Conservation (phyloP, 2,888 invertebrate genomes). For the Polymixis lichenea region DNA sequence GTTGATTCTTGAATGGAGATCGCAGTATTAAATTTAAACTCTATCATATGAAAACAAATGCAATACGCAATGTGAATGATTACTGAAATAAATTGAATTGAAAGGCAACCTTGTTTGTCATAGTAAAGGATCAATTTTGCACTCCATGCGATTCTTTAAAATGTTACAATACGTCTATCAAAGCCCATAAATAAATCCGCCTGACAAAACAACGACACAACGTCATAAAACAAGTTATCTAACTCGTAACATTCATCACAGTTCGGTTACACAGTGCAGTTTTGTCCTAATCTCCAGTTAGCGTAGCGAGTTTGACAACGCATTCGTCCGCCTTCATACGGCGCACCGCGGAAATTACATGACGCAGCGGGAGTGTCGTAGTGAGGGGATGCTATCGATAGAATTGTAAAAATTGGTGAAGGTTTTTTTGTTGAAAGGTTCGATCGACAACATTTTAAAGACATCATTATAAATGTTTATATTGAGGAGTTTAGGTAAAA, state of each 20-base stretch:
- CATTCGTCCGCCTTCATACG: slow-evolving; percentile 73
- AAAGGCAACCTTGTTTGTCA: not conserved
- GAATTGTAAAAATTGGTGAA: not conserved
- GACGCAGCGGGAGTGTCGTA: slow-evolving; percentile 70
- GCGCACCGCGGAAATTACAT: slow-evolving; percentile 81
- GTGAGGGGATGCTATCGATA: slow-evolving; percentile 45
- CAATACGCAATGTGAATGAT: too few species aligned
- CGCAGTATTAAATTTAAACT: too few species aligned
- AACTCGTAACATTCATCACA: slow-evolving; percentile 52
- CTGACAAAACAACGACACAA: slow-evolving; percentile 5
- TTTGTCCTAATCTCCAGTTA: slow-evolving; percentile 63
- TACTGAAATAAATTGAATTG: too few species aligned
- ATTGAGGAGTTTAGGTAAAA: too few species aligned
- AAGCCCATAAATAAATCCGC: not conserved
- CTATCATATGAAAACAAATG: too few species aligned
- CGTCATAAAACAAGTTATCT: slow-evolving; percentile 10
- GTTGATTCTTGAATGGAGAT: not conserved
- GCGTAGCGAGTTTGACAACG: slow-evolving; percentile 73
- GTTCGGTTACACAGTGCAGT: slow-evolving; percentile 62
- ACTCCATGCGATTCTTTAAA: too few species aligned
- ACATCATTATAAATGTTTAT: too few species aligned
- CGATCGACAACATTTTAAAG: too few species aligned
- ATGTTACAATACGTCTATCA: not conserved
- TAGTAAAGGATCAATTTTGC: too few species aligned
- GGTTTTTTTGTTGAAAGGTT: not conserved